A percentile compares a stretch with the other conserved stretches of the same genome.
Conservation (phyloP, 1,140 invertebrate genomes). For the Solen grandis region DNA sequence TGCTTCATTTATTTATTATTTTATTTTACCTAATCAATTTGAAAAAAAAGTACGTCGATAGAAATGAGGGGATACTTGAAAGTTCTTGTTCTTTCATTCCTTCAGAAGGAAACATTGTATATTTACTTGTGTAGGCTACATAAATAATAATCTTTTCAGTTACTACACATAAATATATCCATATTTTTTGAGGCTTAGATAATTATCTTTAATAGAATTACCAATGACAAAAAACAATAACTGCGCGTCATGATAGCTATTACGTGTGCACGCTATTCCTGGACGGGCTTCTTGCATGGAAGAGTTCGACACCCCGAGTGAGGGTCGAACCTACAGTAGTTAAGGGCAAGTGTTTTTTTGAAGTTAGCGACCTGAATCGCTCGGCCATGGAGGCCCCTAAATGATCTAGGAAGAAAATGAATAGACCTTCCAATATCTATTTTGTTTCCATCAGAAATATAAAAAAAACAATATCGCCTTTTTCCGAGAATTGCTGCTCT, state of each 20-base stretch:
- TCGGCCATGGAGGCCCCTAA: constrained; percentile 8
- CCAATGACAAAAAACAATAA: too few species aligned
- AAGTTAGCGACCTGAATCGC: constrained; percentile 11
- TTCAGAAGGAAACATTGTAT: too few species aligned
- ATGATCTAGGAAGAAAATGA: constrained; percentile 23
- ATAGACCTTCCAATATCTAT: constrained; percentile 14
- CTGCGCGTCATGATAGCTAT: not conserved
- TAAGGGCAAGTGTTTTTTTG: constrained; percentile 11
- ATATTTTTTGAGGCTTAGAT: too few species aligned
- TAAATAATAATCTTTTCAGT: too few species aligned
- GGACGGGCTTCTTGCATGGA: constrained; percentile 27
- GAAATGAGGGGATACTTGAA: too few species aligned
- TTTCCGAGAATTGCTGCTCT: constrained; percentile 33
- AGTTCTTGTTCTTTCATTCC: too few species aligned
- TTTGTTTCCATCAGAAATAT: constrained; percentile 32
- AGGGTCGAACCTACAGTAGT: constrained; percentile 13
- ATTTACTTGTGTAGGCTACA: too few species aligned
- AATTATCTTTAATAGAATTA: too few species aligned
- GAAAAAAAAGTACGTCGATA: too few species aligned
- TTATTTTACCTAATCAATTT: too few species aligned
- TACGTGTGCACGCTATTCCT: not conserved
- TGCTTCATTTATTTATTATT: too few species aligned
- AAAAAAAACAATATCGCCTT: constrained; percentile 29
- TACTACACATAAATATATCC: too few species aligned
- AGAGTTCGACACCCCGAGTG: constrained; percentile 18